Base-by-base conservation (phyloP, 2,888 invertebrate species). In the Euphydryas editha region DNA sequence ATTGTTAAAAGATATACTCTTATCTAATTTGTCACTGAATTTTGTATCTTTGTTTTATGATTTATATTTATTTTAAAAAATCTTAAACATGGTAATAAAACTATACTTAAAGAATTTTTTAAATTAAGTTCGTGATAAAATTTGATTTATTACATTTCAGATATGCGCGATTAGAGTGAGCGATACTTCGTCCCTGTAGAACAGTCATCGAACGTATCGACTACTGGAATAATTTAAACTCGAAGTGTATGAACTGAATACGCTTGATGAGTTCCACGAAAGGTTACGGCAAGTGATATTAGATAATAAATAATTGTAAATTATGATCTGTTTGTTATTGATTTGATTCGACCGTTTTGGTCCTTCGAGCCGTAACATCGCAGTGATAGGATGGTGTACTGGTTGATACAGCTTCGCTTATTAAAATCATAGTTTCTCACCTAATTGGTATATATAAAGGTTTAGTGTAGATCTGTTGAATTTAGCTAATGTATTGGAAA, bases 141-240 rank as follows among this genome's bases (percentile, higher is more conserved):
- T 54, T 36, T 59, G 57, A 54, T 56, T 49, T 47, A n/a, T 67
- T 54, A 54, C 10, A 55, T 72, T 73, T 18, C 86, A 91, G 91
- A 82, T 91, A 91, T 84, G 87, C 90, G 90, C 91, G 91, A 73
- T 84, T 91, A 74, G 82, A 89, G 78, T 90, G 76, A 86, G 78
- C 21, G 49, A 75, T 75, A 77, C 75, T 68, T 67, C 69, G 64
- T 62, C 66, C 69, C 72, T 65, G 72, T 78, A 76, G 76, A 73
- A 76, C 72, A 76, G 65, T 54, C 42, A 65, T 51, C 54, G 54
- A 18, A 37, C 42, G 58, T 63, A 37, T 59, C 36, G n/a, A 37
- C 55, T 36, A 36, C 18, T 36, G 54, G 30, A 36, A 51, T 51
- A 15, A 51, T 24, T 54, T 17, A 15, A 54, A 54, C 54, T 54